Conservation (phyloP, 2,888 invertebrate species). For the Hanleya hanleyi region DNA sequence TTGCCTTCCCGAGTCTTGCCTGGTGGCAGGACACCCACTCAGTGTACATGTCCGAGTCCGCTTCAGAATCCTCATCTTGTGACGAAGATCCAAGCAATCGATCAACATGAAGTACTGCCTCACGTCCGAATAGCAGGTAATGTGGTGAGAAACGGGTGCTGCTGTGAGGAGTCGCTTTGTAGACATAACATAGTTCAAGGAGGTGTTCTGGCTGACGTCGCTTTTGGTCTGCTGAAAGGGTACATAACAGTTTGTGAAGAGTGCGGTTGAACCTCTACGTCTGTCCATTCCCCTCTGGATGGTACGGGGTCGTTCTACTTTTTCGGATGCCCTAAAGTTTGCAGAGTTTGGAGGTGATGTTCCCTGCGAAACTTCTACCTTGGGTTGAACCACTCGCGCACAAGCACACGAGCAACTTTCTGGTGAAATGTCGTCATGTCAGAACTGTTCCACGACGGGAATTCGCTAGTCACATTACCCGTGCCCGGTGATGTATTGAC, state of each 20-base stretch:
- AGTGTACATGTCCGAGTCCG: neutral
- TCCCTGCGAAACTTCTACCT: too few relatives aligned
- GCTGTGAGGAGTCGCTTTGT: neutral
- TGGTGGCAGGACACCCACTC: neutral
- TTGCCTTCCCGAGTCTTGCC: neutral
- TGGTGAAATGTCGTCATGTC: too few relatives aligned
- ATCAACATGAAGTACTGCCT: neutral
- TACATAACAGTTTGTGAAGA: slow-evolving; percentile 18
- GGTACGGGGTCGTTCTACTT: slow-evolving; percentile 32
- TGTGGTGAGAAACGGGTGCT: neutral
- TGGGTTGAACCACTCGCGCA: too few relatives aligned
- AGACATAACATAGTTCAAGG: slow-evolving; percentile 2
- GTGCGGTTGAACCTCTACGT: slow-evolving; percentile 27
- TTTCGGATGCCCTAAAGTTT: too few relatives aligned
- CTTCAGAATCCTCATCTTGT: neutral
- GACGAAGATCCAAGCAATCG: neutral
- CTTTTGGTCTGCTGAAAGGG: slow-evolving; percentile 15
- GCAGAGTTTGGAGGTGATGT: too few relatives aligned
- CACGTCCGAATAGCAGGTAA: neutral
- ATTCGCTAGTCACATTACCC: neutral
- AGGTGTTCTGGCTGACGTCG: slow-evolving; percentile 19
- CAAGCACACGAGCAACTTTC: slow-evolving; percentile 14
- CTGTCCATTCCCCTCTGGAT: slow-evolving; percentile 20
- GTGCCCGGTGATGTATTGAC: too few relatives aligned
- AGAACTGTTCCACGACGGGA: neutral